A percentile compares a stretch with the other conserved stretches of the same genome.
phyloP scores from a whole-genome alignment of 2,113 vertebrate species.

The Brachyhypopomus gauderio region DNA sequence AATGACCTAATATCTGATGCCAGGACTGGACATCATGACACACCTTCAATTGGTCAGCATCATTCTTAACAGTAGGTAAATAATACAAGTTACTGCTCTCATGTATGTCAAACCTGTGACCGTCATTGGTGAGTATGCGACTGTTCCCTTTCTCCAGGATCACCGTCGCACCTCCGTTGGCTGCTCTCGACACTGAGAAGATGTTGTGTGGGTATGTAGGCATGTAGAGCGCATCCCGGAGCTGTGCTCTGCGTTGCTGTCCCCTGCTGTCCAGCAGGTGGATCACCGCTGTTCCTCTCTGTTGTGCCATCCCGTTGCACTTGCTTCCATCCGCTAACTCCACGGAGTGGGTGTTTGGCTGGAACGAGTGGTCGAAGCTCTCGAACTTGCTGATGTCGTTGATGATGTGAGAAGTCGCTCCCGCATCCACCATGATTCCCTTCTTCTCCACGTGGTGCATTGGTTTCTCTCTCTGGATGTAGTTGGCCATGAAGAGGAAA shows the following conservation, averaged over 20 bases:
- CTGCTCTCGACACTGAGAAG: constrained; percentile 44
- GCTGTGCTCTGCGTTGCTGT: too few species aligned
- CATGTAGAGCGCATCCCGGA: constrained; percentile 34
- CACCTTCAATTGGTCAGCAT: constrained; percentile 40
- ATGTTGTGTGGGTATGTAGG: constrained; percentile 45
- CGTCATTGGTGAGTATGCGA: constrained; percentile 22
- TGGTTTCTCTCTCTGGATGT: not conserved
- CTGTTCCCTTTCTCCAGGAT: constrained; percentile 27
- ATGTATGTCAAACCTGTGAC: constrained; percentile 27
- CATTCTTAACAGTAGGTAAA: constrained; percentile 24
- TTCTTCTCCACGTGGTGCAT: constrained; percentile 17
- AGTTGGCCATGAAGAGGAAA: constrained; percentile 29
- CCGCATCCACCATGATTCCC: constrained; percentile 44
- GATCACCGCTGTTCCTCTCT: constrained; percentile 18
- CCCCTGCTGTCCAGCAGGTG: constrained; percentile 3
- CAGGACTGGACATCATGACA: constrained; percentile 25
- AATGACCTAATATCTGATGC: constrained; percentile 43
- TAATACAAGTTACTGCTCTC: too few species aligned
- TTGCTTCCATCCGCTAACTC: constrained; percentile 33
- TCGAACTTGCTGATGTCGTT: too few species aligned
- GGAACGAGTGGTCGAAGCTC: constrained; percentile 29
- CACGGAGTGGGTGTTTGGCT: constrained; percentile 26
- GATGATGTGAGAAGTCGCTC: too few species aligned
- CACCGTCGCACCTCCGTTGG: too few species aligned
- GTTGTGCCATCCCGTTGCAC: constrained; percentile 21